A percentile compares a stretch with the other conserved stretches of the same genome.
phyloP scores from a whole-genome alignment of 2,113 vertebrate species.

The Psammodynastes pulverulentus region DNA sequence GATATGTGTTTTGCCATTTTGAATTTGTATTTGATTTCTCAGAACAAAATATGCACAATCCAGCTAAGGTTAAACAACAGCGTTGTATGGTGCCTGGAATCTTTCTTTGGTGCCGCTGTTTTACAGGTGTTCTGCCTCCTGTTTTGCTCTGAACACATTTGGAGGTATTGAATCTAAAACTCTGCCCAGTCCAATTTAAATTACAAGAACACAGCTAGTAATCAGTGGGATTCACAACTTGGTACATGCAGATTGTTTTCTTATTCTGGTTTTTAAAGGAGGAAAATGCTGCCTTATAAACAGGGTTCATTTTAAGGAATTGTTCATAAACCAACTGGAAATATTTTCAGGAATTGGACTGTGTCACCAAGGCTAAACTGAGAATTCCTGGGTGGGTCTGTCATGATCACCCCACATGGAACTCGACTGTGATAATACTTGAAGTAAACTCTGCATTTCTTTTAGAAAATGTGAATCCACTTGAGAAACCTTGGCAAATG shows the following conservation, averaged over 20 bases:
- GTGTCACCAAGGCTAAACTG: background rate
- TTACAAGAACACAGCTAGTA: background rate
- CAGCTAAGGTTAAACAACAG: background rate
- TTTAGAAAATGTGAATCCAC: background rate
- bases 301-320: background rate
- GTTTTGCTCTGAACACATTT: background rate
- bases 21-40: background rate
- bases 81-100: background rate
- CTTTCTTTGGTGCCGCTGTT: background rate
- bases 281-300: slow-evolving; percentile 3
- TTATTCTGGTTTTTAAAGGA: background rate
- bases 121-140: background rate
- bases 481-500: background rate
- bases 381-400: background rate
- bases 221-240: background rate
- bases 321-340: background rate
- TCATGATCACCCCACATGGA: background rate
- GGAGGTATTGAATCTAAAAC: background rate
- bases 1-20: background rate
- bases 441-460: background rate
- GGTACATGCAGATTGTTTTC: background rate
- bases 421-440: background rate
- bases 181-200: background rate
- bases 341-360: background rate
- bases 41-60: background rate